These are phyloP conservation scores for Physella acuta DNA, from an alignment of 1,140 invertebrate genomes.

Conservation along the genomic window DNA sequence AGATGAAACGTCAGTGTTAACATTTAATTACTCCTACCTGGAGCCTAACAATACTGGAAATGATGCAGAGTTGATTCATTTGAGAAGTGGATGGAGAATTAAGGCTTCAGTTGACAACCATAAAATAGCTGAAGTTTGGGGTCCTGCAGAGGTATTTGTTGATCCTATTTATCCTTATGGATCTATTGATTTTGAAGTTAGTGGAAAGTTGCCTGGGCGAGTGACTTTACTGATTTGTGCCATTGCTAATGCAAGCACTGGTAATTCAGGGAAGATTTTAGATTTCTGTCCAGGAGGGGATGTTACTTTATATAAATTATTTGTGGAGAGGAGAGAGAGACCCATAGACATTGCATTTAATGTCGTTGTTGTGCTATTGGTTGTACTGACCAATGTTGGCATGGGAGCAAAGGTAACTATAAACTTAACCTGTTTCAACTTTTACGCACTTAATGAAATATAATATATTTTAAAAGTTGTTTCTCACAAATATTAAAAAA, in stretches of 20 bases:
- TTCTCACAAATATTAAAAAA: neutral
- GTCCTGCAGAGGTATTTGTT: neutral
- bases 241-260: neutral
- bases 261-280: too few relatives aligned
- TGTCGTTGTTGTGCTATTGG: conserved; percentile 46
- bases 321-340: conserved; percentile 40
- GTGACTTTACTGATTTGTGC: neutral
- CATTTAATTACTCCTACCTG: neutral
- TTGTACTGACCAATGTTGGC: conserved; percentile 55
- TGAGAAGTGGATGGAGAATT: neutral
- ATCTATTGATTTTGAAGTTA: neutral
- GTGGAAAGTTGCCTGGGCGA: conserved; percentile 11
- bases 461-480: neutral
- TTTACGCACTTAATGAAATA: neutral
- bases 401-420: conserved; percentile 59
- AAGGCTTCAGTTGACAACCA: neutral
- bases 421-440: neutral
- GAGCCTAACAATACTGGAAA: too few relatives aligned
- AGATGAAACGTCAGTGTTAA: neutral
- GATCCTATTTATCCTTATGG: neutral
- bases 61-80: neutral
- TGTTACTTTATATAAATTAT: conserved; percentile 24
- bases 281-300: too few relatives aligned
- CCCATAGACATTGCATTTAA: conserved; percentile 51
- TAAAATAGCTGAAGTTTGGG: neutral